These are phyloP conservation scores for Pseudopleuronectes americanus DNA, from an alignment of 2,797 vertebrate species.

Conservation along the genomic window DNA sequence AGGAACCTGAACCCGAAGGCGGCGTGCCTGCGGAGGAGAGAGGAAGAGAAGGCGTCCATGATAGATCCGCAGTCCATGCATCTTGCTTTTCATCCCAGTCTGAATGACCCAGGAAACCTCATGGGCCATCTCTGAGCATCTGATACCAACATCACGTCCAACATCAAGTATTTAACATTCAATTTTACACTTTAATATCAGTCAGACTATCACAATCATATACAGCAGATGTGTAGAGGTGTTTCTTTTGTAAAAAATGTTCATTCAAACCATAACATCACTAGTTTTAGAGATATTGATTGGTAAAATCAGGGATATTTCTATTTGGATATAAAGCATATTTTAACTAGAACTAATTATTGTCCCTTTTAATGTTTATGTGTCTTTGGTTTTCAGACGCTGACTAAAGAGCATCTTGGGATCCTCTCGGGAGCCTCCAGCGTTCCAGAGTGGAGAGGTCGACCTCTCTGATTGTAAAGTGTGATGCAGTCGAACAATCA, in stretches of 20 bases:
- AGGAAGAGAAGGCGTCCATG: constrained; percentile 96
- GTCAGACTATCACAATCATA: background rate
- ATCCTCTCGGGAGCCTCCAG: constrained; percentile 81
- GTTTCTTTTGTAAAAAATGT: no score
- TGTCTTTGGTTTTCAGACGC: constrained; percentile 54
- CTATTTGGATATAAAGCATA: no score
- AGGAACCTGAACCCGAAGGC: constrained; percentile 98
- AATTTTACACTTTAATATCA: background rate
- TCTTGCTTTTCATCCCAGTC: constrained; percentile 89
- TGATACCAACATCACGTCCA: constrained; percentile 46
- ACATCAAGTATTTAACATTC: constrained; percentile 33
- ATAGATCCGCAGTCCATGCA: constrained; percentile 90
- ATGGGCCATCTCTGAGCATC: constrained; percentile 94
- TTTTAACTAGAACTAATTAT: no score
- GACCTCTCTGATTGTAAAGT: constrained; percentile 77
- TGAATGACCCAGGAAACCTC: constrained; percentile 88
- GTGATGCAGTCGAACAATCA: constrained; percentile 92
- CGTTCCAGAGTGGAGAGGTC: constrained; percentile 67
- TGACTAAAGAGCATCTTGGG: constrained; percentile 76
- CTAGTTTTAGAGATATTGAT: no score
- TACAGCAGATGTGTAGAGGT: no score
- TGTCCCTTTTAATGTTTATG: constrained; percentile 4
- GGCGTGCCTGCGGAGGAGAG: constrained; percentile 96
- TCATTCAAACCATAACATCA: no score
- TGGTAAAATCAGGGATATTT: no score